Base-by-base conservation (phyloP, 2,888 invertebrate genomes). In the Anaspis maculata region DNA sequence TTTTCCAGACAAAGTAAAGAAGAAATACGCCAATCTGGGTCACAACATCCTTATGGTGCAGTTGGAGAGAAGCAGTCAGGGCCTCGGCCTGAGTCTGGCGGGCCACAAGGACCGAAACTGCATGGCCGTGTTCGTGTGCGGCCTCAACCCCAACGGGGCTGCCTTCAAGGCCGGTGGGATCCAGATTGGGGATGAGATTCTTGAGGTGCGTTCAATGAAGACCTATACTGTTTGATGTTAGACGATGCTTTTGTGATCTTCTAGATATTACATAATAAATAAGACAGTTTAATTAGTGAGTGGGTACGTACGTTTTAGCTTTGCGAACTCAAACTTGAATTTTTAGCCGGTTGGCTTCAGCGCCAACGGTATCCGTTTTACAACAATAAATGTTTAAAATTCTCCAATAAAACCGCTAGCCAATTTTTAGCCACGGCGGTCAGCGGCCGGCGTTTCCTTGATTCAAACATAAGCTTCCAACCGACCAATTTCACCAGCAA, bases 51-150 rank as follows among this genome's bases (percentile, higher is more conserved):
- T 83, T 29, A 73, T 86, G 59, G 80, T 92, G 27, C 82, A 81
- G 45, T 64, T 95, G 51, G 80, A 82, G 56, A 76, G 87, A 32
- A 78, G 81, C 15, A 73, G 76, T 14, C 76, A 77, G 37, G 85
- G 83, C 1, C 72, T 97, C 32, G 97, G 98, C 2, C 75, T 98
- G 42, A 89, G 90, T 33, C 70, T 98, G 45, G 91, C 95, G 1
- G 97, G 96, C 1, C 94, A 96, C 69, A 78, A 85, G 56, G 94
- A 96, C 67, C 76, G 94, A 27, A 86, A 81, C 57, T 83, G 85
- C 56, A 95, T 95, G 95, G 91, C 92, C 14, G 94, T 94, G 38
- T 95, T 95, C 66, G 81, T 98, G 15, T 94, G 92, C 49, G 96
- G 94, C n/a, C 72, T 98, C 32, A 84, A 94, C 64, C 88, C 92